Evolutionary conservation across 1,140 invertebrate species (phyloP), one percentile per base, ranked within the genome.

Genomic region (Lasaia peninsularis): DNA sequence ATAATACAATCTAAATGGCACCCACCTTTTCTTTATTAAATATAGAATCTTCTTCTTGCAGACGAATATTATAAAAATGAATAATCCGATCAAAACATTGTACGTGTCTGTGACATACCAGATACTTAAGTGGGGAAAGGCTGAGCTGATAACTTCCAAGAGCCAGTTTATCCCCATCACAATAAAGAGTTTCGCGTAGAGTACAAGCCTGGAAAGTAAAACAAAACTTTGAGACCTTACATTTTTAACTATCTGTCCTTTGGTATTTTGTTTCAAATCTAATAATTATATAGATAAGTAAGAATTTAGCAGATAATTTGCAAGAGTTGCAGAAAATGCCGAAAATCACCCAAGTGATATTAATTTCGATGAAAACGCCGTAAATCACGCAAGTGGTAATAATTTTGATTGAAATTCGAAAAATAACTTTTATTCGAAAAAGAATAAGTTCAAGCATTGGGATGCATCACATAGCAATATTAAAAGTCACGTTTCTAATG

Each of bases 61-160:
- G 11, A 91, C 87, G 65, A 91, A 91, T 52, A 91, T 89, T 18
- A 90, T 69, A 66, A 91, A 91, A 20, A 90, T 87, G 20, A 78
- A 82, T 1, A 90, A 32, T 1, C 90, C 89, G 21, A 85, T 78
- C 56, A 88, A 78, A 2, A 86, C 78, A 35, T 86, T 88, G 71
- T 83, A 88, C 0, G 71, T 67, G 31, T 88, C 86, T 8, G 75
- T 78, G 52, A 80, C 58, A 5, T 53, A 61, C 75, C 78, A 88
- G 21, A 80, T 48, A 8, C 71, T 48, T 2, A 63, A 56, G 11
- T 76, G 50, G 0, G 79, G 76, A 37, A 79, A 81, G 8, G 83
- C 12, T 6, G 73, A 67, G 52, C 83, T 86, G 54, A 86, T 60
- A 5, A 88, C 78, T 50, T 86, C 86, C 8, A 88, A 56, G 8